Conservation (phyloP, 1,140 invertebrate species). For the Ceratoteleas bidentatus region DNA sequence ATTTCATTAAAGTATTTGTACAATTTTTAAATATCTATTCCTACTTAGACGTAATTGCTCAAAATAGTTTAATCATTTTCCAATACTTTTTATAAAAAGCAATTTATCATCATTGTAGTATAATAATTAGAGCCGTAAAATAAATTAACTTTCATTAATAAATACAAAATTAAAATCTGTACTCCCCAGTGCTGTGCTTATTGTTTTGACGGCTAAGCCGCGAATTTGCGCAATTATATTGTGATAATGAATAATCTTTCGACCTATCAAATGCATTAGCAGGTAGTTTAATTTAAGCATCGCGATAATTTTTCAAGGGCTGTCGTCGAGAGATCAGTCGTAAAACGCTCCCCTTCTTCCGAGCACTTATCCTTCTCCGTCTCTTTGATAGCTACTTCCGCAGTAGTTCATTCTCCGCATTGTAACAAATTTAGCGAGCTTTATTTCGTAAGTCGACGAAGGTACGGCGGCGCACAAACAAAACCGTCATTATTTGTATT, state of each 20-base stretch:
- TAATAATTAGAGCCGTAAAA: no score
- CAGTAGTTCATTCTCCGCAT: constrained; percentile 54
- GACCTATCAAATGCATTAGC: constrained; percentile 57
- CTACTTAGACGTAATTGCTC: not conserved
- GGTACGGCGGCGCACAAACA: constrained; percentile 47
- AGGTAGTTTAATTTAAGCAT: constrained; percentile 71
- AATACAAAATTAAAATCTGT: no score
- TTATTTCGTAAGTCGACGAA: constrained; percentile 53
- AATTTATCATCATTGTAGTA: no score
- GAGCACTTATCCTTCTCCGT: constrained; percentile 53
- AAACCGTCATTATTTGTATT: constrained; percentile 39
- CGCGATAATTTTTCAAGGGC: constrained; percentile 69
- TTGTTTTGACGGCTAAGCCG: no score
- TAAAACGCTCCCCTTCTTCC: constrained; percentile 66
- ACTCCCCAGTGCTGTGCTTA: no score
- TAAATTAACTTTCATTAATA: no score
- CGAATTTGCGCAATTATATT: no score
- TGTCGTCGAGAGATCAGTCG: constrained; percentile 69
- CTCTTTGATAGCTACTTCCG: constrained; percentile 55
- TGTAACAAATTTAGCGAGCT: constrained; percentile 63
- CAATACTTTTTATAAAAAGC: no score
- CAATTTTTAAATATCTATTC: not conserved
- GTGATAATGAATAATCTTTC: constrained; percentile 55
- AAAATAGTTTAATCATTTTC: not conserved
- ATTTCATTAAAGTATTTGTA: constrained; percentile 57